Evolutionary conservation across 2,888 invertebrate genomes (phyloP).

Genomic region (Cataglyphis rosenhaueri): DNA sequence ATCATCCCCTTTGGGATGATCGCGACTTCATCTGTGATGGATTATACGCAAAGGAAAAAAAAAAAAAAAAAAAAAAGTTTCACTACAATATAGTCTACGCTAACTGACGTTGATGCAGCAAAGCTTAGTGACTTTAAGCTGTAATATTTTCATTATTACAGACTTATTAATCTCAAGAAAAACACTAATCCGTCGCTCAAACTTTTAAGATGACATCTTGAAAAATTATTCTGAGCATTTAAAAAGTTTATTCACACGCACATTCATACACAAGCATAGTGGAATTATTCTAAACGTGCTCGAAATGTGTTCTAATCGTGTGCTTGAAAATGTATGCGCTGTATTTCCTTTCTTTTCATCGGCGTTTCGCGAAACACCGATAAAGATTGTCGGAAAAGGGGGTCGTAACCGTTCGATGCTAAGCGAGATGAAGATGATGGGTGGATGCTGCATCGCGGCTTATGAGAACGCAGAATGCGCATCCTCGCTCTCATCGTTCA

Average conservation of each 20-base stretch:
- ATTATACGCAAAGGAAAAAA: slow-evolving; percentile 19
- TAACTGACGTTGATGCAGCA: slow-evolving; percentile 46
- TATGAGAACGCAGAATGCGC: slow-evolving; percentile 44
- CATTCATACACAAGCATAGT: not conserved
- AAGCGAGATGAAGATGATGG: slow-evolving; percentile 40
- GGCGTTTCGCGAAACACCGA: not conserved
- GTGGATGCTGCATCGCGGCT: slow-evolving; percentile 24
- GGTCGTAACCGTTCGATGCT: slow-evolving; percentile 12
- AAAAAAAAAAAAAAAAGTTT: slow-evolving; percentile 32
- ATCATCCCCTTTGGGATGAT: slow-evolving; percentile 18
- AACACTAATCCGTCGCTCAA: slow-evolving; percentile 26
- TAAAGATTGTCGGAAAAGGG: slow-evolving; percentile 36
- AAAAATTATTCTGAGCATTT: slow-evolving; percentile 1
- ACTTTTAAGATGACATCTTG: slow-evolving; percentile 6
- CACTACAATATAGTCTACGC: slow-evolving; percentile 20
- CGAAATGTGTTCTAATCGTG: too few species aligned
- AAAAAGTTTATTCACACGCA: not conserved
- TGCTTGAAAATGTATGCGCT: not conserved
- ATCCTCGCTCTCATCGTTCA: slow-evolving; percentile 32
- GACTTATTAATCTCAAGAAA: slow-evolving; percentile 28
- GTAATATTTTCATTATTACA: slow-evolving; percentile 20
- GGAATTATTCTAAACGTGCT: not conserved
- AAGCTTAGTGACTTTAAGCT: slow-evolving; percentile 22
- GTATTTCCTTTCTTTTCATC: not conserved
- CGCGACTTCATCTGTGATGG: slow-evolving; percentile 31